A percentile compares a stretch with the other conserved stretches of the same genome.
phyloP scores from a whole-genome alignment of 2,888 invertebrate species.

The Lithosia quadra region DNA sequence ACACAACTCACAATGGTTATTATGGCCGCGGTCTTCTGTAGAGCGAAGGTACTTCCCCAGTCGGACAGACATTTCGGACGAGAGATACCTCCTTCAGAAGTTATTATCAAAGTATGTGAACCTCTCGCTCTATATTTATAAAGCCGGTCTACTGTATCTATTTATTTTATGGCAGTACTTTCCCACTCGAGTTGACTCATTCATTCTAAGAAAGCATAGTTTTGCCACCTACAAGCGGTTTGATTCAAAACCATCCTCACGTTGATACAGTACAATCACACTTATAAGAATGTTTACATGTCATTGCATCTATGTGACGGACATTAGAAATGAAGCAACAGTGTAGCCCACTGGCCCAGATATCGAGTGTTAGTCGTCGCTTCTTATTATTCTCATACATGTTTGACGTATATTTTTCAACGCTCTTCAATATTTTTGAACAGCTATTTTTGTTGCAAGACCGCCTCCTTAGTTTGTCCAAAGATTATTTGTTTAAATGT shows the following conservation, averaged over 20 bases:
- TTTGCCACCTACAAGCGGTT: neutral
- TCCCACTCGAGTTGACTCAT: neutral
- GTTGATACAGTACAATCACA: slow-evolving; percentile 26
- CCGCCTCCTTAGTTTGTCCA: slow-evolving; percentile 70
- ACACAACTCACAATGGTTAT: too few relatives aligned
- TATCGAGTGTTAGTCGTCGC: slow-evolving; percentile 76
- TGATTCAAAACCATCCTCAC: slow-evolving; percentile 20
- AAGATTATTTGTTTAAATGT: slow-evolving; percentile 56
- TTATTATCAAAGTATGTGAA: too few relatives aligned
- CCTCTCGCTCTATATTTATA: neutral
- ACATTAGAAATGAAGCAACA: slow-evolving; percentile 50
- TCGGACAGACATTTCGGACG: too few relatives aligned
- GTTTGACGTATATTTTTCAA: slow-evolving; percentile 84
- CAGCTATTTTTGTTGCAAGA: slow-evolving; percentile 76
- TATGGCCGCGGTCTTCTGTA: too few relatives aligned
- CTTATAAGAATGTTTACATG: slow-evolving; percentile 5
- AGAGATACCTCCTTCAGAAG: too few relatives aligned
- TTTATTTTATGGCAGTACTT: neutral
- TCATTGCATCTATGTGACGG: slow-evolving; percentile 24
- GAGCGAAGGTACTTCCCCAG: too few relatives aligned
- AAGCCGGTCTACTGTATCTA: neutral
- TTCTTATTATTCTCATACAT: slow-evolving; percentile 76
- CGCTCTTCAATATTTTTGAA: slow-evolving; percentile 83
- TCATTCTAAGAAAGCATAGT: neutral
- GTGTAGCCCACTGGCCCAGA: slow-evolving; percentile 61